Evolutionary conservation across 2,888 invertebrate species (phyloP), one percentile per base, ranked within the genome.

Genomic region (Parapristionchus giblindavisi): DNA sequence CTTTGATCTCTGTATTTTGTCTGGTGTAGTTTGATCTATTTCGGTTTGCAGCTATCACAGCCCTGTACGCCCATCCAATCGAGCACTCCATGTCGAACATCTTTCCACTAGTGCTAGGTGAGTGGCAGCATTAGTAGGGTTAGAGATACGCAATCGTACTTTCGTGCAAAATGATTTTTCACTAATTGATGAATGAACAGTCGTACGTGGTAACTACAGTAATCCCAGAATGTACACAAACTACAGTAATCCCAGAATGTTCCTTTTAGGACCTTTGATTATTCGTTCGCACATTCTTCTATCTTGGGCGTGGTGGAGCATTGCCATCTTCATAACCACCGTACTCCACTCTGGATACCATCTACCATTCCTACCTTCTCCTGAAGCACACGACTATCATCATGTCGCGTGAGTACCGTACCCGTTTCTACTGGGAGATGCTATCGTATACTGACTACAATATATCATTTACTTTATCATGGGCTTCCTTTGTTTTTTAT

Each of bases 331-430:
- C 38, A 92, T 92, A 3, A 94, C 94, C 2, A 90, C 94, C 70
- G 93, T 93, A 87, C 92, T 93, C 11, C 94, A 94, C 89, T 93
- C 93, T 60, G 94, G 94, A 17, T 94, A 94, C 87, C 94, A 94
- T 89, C 90, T 94, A 85, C 94, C 94, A 0, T 93, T 94, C 89
- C 92, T 94, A 87, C 93, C 93, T 6, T 93, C 93, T 58, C 93
- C 94, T 6, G 94, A 94, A 88, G 93, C 93, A 0, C 94, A 94
- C 87, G 94, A 94, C 89, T 94, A 93, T 88, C 94, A 94, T 89
- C 94, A 94, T 89, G 91, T 93, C 80, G 94, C 94, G 90, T 90
- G 83, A 87, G 89, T 76, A 40, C n/a, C n/a, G n/a, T n/a, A n/a
- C n/a, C n/a, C n/a, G n/a, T n/a, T n/a, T n/a, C n/a, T n/a, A n/a